phyloP scores from a whole-genome alignment of 2,113 vertebrate species.

The Arvicanthis niloticus region DNA sequence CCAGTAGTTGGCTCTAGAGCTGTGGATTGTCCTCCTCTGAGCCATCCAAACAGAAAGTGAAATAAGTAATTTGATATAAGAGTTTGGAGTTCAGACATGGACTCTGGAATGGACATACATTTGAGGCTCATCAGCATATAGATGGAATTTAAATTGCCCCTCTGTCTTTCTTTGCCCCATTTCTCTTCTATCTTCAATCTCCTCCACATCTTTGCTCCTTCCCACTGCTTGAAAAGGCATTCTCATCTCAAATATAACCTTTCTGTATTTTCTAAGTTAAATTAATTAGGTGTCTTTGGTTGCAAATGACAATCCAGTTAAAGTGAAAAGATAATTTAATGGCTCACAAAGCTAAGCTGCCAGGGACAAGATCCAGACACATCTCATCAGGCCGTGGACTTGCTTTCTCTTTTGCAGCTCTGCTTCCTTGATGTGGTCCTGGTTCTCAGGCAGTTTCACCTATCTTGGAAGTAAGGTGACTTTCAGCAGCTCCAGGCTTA shows the following conservation, averaged over 20 bases:
- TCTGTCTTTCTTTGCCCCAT: neutral
- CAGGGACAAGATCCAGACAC: neutral
- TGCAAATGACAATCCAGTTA: constrained; percentile 45
- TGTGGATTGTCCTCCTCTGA: neutral
- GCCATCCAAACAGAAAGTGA: constrained; percentile 11
- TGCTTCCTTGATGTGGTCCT: neutral
- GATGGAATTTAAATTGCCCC: constrained; percentile 37
- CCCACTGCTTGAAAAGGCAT: neutral
- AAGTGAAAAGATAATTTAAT: constrained; percentile 57
- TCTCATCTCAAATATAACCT: constrained; percentile 26
- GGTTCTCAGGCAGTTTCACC: neutral
- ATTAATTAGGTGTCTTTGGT: constrained; percentile 54
- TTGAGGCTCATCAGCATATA: constrained; percentile 11
- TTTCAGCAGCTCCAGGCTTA: neutral
- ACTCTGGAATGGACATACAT: neutral
- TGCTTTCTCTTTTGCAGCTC: neutral
- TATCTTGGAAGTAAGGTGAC: neutral
- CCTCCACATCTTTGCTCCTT: neutral
- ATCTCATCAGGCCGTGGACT: neutral
- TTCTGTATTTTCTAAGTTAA: constrained; percentile 31
- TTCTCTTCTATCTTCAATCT: constrained; percentile 34
- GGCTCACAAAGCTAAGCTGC: neutral
- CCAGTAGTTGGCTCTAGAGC: neutral
- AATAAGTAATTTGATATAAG: neutral
- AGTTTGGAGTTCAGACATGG: neutral